Evolutionary conservation across 1,140 invertebrate genomes (phyloP), one percentile per base, ranked within the genome.

Genomic region (Drosophila tristis): DNA sequence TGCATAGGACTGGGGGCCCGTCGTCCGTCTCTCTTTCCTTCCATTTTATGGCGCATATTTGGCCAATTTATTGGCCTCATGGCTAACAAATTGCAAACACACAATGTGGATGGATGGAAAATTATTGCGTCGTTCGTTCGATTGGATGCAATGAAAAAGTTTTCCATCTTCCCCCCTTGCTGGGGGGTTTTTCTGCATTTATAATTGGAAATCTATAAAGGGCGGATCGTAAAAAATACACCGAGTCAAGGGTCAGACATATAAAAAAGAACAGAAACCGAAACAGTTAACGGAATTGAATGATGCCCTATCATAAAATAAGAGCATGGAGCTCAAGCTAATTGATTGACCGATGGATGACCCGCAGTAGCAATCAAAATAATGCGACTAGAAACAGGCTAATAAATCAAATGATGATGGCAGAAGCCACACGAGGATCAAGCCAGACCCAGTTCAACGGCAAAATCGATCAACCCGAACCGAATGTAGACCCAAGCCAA

Each of bases 1-100:
- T 70, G 77, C 78, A 81, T 80, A 80, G 81, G 74, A 80, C 76
- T 67, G 16, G 45, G 78, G 29, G 55, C 66, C 55, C 35, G 39
- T 35, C 45, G 8, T 31, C 31, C 3, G 8, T 42, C 20, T 23
- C 64, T 49, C 56, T n/a, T 35, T 26, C 51, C 2, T 44, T 48
- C 39, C 48, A 60, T 62, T 86, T 86, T 82, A 86, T 86, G 70
- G 82, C 63, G 75, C 65, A 86, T 82, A 76, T 87, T 87, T 87
- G 78, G 68, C 44, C 57, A 86, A 86, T 86, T 86, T 86, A 86
- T 86, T 86, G 81, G 78, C 73, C 61, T 67, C 54, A 63, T 77
- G 78, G 82, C 81, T 71, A 87, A 81, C 81, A 86, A 86, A 86
- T 87, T 87, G 81, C 78, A 64, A 87, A 87, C 78, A 85, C 77